Evolutionary conservation across 2,888 invertebrate species (phyloP), one percentile per base, ranked within the genome.

Genomic region (Toxonevra muliebris): DNA sequence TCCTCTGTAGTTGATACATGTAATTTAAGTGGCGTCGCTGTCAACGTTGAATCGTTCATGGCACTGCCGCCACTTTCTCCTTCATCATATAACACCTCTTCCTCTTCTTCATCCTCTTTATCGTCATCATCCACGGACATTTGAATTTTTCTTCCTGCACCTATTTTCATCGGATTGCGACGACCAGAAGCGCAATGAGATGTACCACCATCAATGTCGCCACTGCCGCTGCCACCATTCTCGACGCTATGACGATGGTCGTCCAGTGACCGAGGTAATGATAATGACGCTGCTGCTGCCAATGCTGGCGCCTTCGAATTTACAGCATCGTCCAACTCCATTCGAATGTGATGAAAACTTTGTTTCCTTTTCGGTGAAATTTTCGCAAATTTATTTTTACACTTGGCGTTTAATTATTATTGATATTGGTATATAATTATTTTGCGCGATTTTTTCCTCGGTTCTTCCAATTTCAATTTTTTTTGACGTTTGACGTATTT

Each of bases 291-390:
- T n/a, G 52, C 60, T 19, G 19, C 57, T 65, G 66, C 52, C 58
- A 62, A 20, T 58, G 58, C 52, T 42, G 60, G 43, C 11, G 66
- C 19, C 53, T 65, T 61, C 58, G 66, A 59, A 61, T 30, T 30
- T 30, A 71, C 64, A 64, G 75, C 71, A 72, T 76, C 77, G 71
- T 78, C 78, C 73, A 77, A 77, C 71, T 78, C 78, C 78, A 79
- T 79, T 76, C 77, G 77, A 19, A 79, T 77, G 63, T 75, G 71
- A 53, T 76, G 77, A 74, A 79, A 79, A 74, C 77, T 77, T 61
- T 79, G 78, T 68, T 79, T 79, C 61, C 78, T 67, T 79, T 79
- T 79, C 62, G 78, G 77, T 71, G 77, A 79, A 79, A 79, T 79
- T 71, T 75, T 78, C 75, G 77, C 69, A 73, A 71, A 48, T 69